Evolutionary conservation across 2,113 vertebrate genomes (phyloP).

Genomic region (Pyxicephalus adspersus): DNA sequence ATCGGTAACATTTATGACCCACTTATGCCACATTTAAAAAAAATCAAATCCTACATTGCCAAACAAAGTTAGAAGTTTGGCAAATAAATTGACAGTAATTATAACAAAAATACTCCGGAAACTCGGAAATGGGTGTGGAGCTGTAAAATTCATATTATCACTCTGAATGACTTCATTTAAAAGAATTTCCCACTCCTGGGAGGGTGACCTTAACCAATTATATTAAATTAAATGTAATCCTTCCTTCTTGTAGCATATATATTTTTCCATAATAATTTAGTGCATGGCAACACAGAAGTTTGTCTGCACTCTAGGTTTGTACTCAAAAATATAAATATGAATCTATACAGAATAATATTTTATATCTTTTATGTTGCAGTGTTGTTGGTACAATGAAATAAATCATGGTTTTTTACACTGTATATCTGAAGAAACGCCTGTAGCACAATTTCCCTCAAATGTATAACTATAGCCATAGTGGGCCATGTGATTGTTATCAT

Average conservation of each 20-base stretch:
- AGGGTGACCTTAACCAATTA: constrained; percentile 35
- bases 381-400: too few species aligned
- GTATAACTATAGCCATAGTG: too few species aligned
- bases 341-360: too few species aligned
- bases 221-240: background rate
- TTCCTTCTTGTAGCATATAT: background rate
- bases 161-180: constrained; percentile 16
- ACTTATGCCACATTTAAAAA: background rate
- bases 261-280: constrained; percentile 1
- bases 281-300: too few species aligned
- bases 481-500: too few species aligned
- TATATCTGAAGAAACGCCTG: too few species aligned
- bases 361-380: too few species aligned
- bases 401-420: too few species aligned
- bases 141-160: background rate
- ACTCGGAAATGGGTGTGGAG: constrained; percentile 18
- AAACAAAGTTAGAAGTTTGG: background rate
- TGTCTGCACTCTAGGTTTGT: too few species aligned
- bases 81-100: background rate
- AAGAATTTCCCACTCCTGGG: constrained; percentile 1
- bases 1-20: too few species aligned
- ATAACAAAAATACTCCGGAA: background rate
- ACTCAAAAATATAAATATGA: too few species aligned
- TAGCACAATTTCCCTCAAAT: too few species aligned
- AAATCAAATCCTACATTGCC: background rate